Evolutionary conservation across 2,888 invertebrate species (phyloP), one percentile per base, ranked within the genome.

Genomic region (Ennomos erosarius): DNA sequence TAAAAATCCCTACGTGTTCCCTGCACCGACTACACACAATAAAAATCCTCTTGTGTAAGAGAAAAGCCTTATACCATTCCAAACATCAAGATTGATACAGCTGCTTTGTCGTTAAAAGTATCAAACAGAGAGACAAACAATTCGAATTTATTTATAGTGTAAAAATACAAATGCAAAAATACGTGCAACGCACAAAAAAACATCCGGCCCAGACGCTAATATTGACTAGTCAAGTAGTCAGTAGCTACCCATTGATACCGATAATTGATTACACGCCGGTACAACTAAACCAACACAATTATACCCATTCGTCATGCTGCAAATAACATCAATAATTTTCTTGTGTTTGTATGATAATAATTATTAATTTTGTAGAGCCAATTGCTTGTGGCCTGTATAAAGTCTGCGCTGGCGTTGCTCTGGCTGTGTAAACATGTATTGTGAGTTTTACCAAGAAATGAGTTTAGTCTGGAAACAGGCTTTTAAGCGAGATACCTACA

Each of bases 181-280:
- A 13, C 42, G 16, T 11, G 12, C n/a, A 33, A 33, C 26, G n/a
- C 10, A 43, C 33, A 43, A 26, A 8, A 43, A 43, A 43, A 26
- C 8, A 38, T 8, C 37, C 58, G 53, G 58, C 48, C 58, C 58
- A 58, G 58, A 53, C 58, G 34, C 58, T 49, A 58, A 58, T 45
- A 58, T 53, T 53, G 38, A 35, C 39, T 6, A 37, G 50, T 10
- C 47, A 33, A 35, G 36, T 6, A 37, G 50, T 10, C 47, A 33
- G 46, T 12, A 40, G 54, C 47, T 51, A 47, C 12, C 36, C 5
- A 37, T 50, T 11, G 45, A 35, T 26, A 36, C 39, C 46, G 44
- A 33, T 54, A 54, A 59, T 54, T 54, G 45, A 59, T 54, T 45
- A 54, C 35, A 35, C 59, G 45, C 10, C 12, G 9, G 16, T 10